These are phyloP conservation scores for Drosophila lacteicornis DNA, from an alignment of 1,140 invertebrate genomes.

Conservation along the genomic window DNA sequence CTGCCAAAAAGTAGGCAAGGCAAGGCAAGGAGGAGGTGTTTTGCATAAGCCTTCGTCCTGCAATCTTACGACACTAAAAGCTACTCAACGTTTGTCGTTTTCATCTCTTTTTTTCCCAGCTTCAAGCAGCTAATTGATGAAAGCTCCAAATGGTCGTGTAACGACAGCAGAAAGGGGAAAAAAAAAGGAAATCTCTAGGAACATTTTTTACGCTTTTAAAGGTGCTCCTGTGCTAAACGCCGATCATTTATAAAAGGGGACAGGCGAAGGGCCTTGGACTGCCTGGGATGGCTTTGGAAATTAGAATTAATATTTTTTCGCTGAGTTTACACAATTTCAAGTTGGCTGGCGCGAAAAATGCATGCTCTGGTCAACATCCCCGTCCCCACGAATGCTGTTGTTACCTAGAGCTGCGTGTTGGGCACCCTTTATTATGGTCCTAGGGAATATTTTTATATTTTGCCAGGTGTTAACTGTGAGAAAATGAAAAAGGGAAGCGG, in stretches of 20 bases:
- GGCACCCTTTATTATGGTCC: slow-evolving; percentile 13
- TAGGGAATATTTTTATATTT: neutral
- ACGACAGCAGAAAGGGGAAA: slow-evolving; percentile 6
- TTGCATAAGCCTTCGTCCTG: slow-evolving; percentile 60
- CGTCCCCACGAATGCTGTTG: slow-evolving; percentile 15
- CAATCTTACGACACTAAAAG: slow-evolving; percentile 68
- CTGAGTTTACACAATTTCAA: slow-evolving; percentile 79
- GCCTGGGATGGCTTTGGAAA: slow-evolving; percentile 56
- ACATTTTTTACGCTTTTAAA: slow-evolving; percentile 48
- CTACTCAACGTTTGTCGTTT: slow-evolving; percentile 57
- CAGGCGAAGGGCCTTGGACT: slow-evolving; percentile 29
- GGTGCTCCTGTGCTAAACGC: slow-evolving; percentile 54
- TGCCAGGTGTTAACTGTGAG: no score
- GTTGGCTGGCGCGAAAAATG: slow-evolving; percentile 76
- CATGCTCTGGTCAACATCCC: slow-evolving; percentile 69
- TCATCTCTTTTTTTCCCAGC: slow-evolving; percentile 23
- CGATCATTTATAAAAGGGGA: slow-evolving; percentile 39
- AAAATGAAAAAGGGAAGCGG: no score
- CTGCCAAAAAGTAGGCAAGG: slow-evolving; percentile 57
- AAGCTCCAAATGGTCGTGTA: slow-evolving; percentile 61
- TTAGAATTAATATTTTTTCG: slow-evolving; percentile 81
- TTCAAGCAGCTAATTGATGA: slow-evolving; percentile 73
- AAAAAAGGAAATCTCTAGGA: slow-evolving; percentile 14
- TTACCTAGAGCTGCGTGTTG: slow-evolving; percentile 40
- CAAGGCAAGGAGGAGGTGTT: slow-evolving; percentile 26